Base-by-base conservation (phyloP, 1,140 invertebrate species). In the Leucophenga varia region DNA sequence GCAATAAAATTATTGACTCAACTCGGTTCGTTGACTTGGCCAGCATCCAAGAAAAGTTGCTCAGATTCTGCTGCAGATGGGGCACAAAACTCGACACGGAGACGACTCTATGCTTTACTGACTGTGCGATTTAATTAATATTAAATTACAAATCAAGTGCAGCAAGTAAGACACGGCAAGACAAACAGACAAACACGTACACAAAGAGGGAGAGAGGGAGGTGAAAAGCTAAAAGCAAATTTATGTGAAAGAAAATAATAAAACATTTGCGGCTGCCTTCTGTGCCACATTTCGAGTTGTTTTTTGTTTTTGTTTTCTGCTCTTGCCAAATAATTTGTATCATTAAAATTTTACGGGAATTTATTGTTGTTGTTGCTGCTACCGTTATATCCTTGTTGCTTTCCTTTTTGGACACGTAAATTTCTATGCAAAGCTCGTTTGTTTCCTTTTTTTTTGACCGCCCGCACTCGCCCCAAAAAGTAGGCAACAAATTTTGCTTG, bases 61-160 rank as follows among this genome's bases (percentile, higher is more conserved):
- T 36, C 38, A 8, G 28, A 36, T 8, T 37, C 30, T 25, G 28
- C n/a, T 28, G 35, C 32, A 43, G 10, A 31, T 51, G 18, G 36
- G 38, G 41, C 34, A 14, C 22, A 35, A 50, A 40, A 18, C 21
- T 31, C 25, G 16, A 19, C 20, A n/a, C 17, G 13, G 28, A 25
- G 46, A 17, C n/a, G n/a, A n/a, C n/a, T n/a, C n/a, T n/a, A n/a
- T n/a, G n/a, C 25, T 28, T 30, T 17, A 39, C 16, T 50, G 43
- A 28, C 28, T 34, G 14, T 37, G 36, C 51, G 20, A 48, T 59
- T 60, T 48, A 61, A 55, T 64, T 53, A 64, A 60, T 57, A 57
- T 64, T 50, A 57, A 64, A 60, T 64, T 64, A 48, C 36, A 54
- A 59, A 53, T 48, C 55, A 53, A 51, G 36, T 55, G 43, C 37